Evolutionary conservation across 2,113 vertebrate species (phyloP).

Genomic region (Hemibagrus wyckioides): DNA sequence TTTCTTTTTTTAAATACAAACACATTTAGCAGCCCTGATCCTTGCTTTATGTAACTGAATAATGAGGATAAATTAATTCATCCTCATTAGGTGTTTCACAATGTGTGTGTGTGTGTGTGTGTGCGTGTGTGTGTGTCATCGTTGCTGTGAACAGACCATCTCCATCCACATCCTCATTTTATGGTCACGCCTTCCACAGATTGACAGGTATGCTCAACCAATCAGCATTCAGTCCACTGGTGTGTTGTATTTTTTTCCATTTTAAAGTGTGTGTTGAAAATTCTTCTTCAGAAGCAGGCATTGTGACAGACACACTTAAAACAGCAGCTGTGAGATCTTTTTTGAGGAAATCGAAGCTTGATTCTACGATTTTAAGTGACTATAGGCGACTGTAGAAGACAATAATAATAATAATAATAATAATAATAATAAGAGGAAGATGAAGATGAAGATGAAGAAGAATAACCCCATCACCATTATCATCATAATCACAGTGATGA

Average conservation of each 20-base stretch:
- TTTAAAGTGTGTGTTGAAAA: not conserved
- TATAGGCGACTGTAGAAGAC: not conserved
- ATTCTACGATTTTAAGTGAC: not conserved
- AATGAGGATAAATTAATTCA: constrained; percentile 12
- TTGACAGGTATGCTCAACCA: constrained; percentile 46
- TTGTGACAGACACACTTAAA: not conserved
- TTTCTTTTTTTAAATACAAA: not conserved
- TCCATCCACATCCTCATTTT: constrained; percentile 33
- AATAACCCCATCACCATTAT: too few species aligned
- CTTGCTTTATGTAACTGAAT: not conserved
- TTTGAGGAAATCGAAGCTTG: not conserved
- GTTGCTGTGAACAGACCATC: constrained; percentile 30
- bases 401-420: too few species aligned
- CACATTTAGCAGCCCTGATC: not conserved
- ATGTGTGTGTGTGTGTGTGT: constrained; percentile 25
- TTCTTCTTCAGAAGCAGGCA: not conserved
- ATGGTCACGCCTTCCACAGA: constrained; percentile 17
- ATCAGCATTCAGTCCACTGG: not conserved
- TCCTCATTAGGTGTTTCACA: not conserved
- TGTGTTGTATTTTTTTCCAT: not conserved
- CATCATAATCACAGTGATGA: too few species aligned
- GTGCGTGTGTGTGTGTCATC: not conserved
- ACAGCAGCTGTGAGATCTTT: not conserved
- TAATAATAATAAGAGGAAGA: too few species aligned
- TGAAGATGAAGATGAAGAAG: too few species aligned